A percentile compares a stretch with the other conserved stretches of the same genome.
Conservation (phyloP, 2,888 invertebrate genomes). For the Linnaemya tessellans region DNA sequence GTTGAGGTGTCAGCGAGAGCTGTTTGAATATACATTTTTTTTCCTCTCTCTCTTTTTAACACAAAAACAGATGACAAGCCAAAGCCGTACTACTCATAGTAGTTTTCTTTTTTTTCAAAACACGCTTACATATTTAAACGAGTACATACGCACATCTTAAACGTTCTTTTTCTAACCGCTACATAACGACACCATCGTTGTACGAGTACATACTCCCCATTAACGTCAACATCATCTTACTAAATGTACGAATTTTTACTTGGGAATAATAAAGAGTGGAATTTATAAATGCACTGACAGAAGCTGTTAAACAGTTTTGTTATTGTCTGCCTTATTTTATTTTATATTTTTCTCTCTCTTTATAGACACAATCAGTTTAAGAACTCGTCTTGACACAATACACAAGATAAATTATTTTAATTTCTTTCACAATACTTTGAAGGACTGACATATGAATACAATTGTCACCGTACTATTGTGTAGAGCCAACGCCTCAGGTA, state of each 20-base stretch:
- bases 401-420: conserved; percentile 60
- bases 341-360: conserved; percentile 2
- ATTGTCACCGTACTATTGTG: conserved; percentile 10
- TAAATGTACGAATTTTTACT: conserved; percentile 37
- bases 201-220: conserved; percentile 30
- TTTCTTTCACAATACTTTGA: conserved; percentile 34
- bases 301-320: conserved; percentile 67
- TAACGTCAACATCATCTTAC: conserved; percentile 55
- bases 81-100: conserved; percentile 64
- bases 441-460: conserved; percentile 40
- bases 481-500: conserved; percentile 60
- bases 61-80: conserved; percentile 68
- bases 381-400: conserved; percentile 61
- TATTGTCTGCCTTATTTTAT: conserved; percentile 49
- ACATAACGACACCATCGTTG: conserved; percentile 26
- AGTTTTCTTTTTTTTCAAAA: conserved; percentile 45
- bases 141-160: neutral
- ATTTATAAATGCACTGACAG: conserved; percentile 72
- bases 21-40: conserved; percentile 77
- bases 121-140: neutral
- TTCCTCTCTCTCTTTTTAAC: conserved; percentile 26
- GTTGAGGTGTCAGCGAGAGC: conserved; percentile 78
- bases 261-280: conserved; percentile 53
- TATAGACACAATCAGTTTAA: conserved; percentile 65
- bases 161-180: conserved; percentile 36